phyloP scores from a whole-genome alignment of 2,888 invertebrate species.

The Hypomecis atomaria region DNA sequence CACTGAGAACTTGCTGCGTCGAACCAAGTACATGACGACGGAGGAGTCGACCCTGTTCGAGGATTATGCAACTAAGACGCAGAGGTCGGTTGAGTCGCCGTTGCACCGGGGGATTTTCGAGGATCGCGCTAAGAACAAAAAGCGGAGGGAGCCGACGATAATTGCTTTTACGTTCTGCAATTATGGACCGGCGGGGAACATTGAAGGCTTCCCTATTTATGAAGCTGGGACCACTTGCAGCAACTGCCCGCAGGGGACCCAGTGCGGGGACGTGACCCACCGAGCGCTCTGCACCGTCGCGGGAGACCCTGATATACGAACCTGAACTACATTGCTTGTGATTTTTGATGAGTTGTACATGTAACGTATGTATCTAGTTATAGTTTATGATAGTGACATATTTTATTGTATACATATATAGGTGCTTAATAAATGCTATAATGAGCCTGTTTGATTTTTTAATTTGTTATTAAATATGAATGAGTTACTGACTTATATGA shows the following conservation, averaged over 20 bases:
- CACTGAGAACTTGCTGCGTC: constrained; percentile 61
- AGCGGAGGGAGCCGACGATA: constrained; percentile 61
- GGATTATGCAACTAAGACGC: constrained; percentile 53
- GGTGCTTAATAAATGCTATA: too few species aligned
- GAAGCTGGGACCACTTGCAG: constrained; percentile 68
- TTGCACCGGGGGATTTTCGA: constrained; percentile 63
- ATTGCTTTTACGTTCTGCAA: constrained; percentile 78
- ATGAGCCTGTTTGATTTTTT: too few species aligned
- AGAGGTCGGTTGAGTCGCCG: constrained; percentile 56
- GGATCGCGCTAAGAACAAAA: constrained; percentile 41
- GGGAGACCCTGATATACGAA: constrained; percentile 65
- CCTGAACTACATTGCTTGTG: not conserved
- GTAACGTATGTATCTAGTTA: too few species aligned
- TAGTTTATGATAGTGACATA: too few species aligned
- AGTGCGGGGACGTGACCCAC: constrained; percentile 71
- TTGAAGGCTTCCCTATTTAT: constrained; percentile 77
- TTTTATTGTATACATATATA: too few species aligned
- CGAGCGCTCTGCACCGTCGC: constrained; percentile 67
- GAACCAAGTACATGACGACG: constrained; percentile 65
- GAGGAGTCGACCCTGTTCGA: constrained; percentile 51
- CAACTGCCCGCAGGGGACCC: constrained; percentile 74
- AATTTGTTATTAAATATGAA: too few species aligned
- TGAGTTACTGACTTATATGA: too few species aligned
- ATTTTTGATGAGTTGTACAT: too few species aligned
- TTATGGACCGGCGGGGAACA: constrained; percentile 79